Evolutionary conservation across 1,140 invertebrate genomes (phyloP), one percentile per base, ranked within the genome.

Genomic region (Drosophila novamexicana): DNA sequence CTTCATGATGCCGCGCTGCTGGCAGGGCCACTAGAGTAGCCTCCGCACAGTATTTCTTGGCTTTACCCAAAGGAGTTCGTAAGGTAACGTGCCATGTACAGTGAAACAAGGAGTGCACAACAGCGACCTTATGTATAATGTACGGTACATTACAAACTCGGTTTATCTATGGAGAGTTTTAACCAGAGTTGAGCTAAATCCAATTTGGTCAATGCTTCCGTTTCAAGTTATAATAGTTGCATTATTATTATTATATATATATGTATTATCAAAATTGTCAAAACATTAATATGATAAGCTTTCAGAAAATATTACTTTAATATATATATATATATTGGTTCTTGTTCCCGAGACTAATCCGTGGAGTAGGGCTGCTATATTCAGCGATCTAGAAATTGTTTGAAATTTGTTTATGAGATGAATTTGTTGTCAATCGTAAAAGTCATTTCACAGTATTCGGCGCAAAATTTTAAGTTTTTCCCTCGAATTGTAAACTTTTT

Each of bases 1-100:
- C 1, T 88, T 70, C 49, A 88, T 83, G 79, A 77, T 88, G 83
- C 82, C 82, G 45, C 79, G 76, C 22, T 70, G 49, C 62, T 86
- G 82, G 83, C 71, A 32, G 32, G 18, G 53, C 18, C 37, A 53
- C 16, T 65, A 57, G 44, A 16, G 22, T 0, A n/a, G 7, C 6
- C 50, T 1, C 39, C 64, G 9, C 56, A 45, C 9, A 18, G 6
- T 36, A 12, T 14, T 14, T 42, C 7, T 12, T 42, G 40, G 40
- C n/a, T 42, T 7, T 12, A 14, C 2, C 6, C 45, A 16, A 6
- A 40, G 37, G 16, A 50, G 65, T 66, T 81, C 40, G 63, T 68
- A 59, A 52, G 9, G 52, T 86, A 81, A 36, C 78, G 72, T 63
- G 59, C 54, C 50, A 5, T 75, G 75, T 70, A 75, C 58, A 65